phyloP scores from a whole-genome alignment of 2,888 invertebrate genomes.

The Harpagoxenus sublaevis region DNA sequence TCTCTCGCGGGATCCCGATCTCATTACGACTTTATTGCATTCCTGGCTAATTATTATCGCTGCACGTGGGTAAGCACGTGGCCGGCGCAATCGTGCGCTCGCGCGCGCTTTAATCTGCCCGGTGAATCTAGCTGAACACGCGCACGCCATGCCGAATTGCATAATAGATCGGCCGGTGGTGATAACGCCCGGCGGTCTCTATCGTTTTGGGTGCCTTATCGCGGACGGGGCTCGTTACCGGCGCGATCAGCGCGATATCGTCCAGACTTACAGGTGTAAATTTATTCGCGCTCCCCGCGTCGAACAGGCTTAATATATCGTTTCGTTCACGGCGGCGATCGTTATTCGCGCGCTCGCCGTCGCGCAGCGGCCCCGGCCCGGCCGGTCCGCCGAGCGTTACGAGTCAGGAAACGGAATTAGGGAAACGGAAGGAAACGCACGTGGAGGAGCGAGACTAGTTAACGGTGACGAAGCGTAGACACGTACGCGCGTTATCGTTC shows the following conservation, averaged over 20 bases:
- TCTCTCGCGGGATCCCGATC: constrained; percentile 17
- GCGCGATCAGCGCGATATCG: neutral
- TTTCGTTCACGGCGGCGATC: neutral
- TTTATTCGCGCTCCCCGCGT: constrained; percentile 21
- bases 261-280: constrained; percentile 38
- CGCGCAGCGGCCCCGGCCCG: too few relatives aligned
- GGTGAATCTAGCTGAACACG: constrained; percentile 39
- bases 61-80: constrained; percentile 46
- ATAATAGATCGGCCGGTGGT: constrained; percentile 4
- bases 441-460: constrained; percentile 16
- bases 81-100: neutral
- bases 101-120: constrained; percentile 26
- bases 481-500: neutral
- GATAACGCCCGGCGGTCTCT: constrained; percentile 14
- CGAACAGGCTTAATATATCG: constrained; percentile 22
- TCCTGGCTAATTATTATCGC: constrained; percentile 42
- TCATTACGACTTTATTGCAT: constrained; percentile 38
- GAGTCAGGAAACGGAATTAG: constrained; percentile 41
- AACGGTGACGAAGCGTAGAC: constrained; percentile 37
- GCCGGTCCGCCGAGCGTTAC: constrained; percentile 31
- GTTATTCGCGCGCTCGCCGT: neutral
- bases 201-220: constrained; percentile 17
- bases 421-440: constrained; percentile 37
- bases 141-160: constrained; percentile 40
- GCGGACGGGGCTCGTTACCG: constrained; percentile 5